These are phyloP conservation scores for Hedychridium roseum DNA, from an alignment of 2,888 invertebrate species.

Conservation along the genomic window DNA sequence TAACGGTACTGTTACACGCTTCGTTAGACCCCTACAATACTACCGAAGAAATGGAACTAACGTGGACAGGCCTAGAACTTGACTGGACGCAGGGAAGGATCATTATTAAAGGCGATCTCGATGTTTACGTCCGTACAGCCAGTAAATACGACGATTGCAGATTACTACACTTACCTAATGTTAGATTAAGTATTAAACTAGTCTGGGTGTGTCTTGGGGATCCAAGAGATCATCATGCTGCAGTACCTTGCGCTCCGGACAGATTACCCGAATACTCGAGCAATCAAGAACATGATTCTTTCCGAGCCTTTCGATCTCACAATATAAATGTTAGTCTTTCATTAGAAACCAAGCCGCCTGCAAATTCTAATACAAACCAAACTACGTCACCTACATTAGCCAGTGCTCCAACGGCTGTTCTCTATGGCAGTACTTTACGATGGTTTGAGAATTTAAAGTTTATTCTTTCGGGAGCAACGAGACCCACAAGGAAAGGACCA, in stretches of 20 bases:
- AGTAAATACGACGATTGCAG: conserved; percentile 99
- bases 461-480: conserved; percentile 89
- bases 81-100: conserved; percentile 97
- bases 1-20: conserved; percentile 92
- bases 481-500: conserved; percentile 91
- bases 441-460: conserved; percentile 97
- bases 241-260: conserved; percentile 95
- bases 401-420: conserved; percentile 74
- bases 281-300: conserved; percentile 95
- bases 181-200: conserved; percentile 83
- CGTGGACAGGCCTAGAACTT: conserved; percentile 91
- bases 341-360: conserved; percentile 80
- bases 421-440: conserved; percentile 92
- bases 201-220: conserved; percentile 93
- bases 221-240: conserved; percentile 94
- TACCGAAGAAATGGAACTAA: conserved; percentile 98
- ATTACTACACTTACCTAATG: conserved; percentile 87
- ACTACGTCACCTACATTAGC: conserved; percentile 59
- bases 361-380: no score
- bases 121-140: conserved; percentile 94
- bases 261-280: conserved; percentile 96
- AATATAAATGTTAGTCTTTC: conserved; percentile 81
- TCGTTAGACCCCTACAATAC: conserved; percentile 98
- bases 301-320: conserved; percentile 90
- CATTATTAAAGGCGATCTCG: conserved; percentile 90